phyloP scores from a whole-genome alignment of 2,888 invertebrate species.

The Sarcophaga carnaria region DNA sequence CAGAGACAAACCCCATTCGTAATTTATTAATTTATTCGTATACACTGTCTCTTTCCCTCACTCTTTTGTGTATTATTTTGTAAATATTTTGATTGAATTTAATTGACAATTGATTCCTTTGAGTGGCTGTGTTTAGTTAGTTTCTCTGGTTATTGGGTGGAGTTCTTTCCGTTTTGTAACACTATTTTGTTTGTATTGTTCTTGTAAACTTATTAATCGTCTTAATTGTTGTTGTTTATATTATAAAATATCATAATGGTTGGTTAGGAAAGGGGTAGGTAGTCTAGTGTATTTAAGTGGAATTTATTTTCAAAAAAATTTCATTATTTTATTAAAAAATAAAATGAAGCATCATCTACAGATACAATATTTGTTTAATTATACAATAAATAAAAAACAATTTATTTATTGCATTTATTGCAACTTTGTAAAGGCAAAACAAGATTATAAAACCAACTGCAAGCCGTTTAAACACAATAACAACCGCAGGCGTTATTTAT shows the following conservation, averaged over 20 bases:
- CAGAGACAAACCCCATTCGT: too few species aligned
- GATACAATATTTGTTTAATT: too few species aligned
- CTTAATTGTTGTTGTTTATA: conserved; percentile 2
- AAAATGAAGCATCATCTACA: neutral
- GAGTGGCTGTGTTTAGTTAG: conserved; percentile 9
- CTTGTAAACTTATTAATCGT: conserved; percentile 41
- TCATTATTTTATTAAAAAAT: neutral
- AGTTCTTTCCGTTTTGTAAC: conserved; percentile 29
- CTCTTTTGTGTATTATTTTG: neutral
- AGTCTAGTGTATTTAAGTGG: neutral
- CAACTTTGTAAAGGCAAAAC: too few species aligned
- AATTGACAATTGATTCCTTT: conserved; percentile 46
- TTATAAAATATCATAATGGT: neutral
- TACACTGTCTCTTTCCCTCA: neutral
- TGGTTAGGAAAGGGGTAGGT: neutral
- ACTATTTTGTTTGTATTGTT: conserved; percentile 2
- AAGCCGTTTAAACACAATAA: too few species aligned
- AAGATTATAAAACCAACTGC: too few species aligned
- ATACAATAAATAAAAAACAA: too few species aligned
- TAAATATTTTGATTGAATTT: conserved; percentile 47
- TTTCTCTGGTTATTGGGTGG: conserved; percentile 23
- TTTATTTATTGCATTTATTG: too few species aligned
- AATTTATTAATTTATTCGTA: neutral
- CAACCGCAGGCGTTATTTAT: too few species aligned
- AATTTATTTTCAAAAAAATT: neutral